Percentiles rank a stretch among this genome's conserved stretches.
Evolutionary conservation across 2,888 invertebrate genomes (phyloP).

Genomic region (Lamproptera curius): DNA sequence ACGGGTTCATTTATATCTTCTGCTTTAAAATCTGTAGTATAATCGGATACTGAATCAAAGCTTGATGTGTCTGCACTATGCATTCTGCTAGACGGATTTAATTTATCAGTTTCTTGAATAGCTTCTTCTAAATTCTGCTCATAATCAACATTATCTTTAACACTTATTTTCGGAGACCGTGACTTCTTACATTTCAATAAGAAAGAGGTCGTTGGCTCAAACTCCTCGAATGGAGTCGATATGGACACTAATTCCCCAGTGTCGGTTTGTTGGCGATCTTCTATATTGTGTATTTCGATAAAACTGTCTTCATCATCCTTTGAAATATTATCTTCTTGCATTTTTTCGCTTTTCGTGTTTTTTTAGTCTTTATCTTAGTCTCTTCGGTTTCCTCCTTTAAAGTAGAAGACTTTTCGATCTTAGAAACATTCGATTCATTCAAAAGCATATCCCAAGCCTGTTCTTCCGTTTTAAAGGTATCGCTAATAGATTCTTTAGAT

Average conservation of each 20-base stretch:
- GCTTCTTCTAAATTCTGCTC: slow-evolving; percentile 33
- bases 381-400: slow-evolving; percentile 43
- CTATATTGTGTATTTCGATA: slow-evolving; percentile 69
- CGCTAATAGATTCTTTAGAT: slow-evolving; percentile 28
- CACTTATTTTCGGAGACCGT: slow-evolving; percentile 47
- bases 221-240: slow-evolving; percentile 55
- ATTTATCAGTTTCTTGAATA: slow-evolving; percentile 32
- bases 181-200: slow-evolving; percentile 50
- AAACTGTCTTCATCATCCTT: slow-evolving; percentile 66
- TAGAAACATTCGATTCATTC: slow-evolving; percentile 45
- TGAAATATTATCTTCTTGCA: slow-evolving; percentile 47
- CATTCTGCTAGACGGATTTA: slow-evolving; percentile 10
- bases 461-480: slow-evolving; percentile 54
- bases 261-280: slow-evolving; percentile 52
- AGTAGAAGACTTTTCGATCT: slow-evolving; percentile 27
- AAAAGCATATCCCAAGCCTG: slow-evolving; percentile 69
- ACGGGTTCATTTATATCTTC: slow-evolving; percentile 14
- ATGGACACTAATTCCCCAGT: slow-evolving; percentile 65
- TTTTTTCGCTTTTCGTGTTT: slow-evolving; percentile 44
- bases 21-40: not conserved
- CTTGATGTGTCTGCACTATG: not conserved
- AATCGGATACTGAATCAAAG: slow-evolving; percentile 16
- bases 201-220: slow-evolving; percentile 44
- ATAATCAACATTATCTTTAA: slow-evolving; percentile 45
- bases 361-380: slow-evolving; percentile 52